phyloP scores from a whole-genome alignment of 2,113 vertebrate species.

The Halcyon malimbica region DNA sequence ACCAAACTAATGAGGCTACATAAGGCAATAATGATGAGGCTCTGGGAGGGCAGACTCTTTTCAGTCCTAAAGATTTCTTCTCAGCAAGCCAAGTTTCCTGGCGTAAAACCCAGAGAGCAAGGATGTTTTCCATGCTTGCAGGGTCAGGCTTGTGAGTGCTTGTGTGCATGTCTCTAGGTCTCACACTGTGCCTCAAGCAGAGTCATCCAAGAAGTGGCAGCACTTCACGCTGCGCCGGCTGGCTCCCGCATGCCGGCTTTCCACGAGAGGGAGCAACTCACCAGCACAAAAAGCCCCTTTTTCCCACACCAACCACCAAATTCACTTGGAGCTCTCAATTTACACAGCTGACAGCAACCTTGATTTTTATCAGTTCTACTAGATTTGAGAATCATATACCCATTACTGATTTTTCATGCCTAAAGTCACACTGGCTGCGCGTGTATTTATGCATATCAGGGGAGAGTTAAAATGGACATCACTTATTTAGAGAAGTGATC shows the following conservation, averaged over 20 bases:
- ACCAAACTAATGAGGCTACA: background rate
- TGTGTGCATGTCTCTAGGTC: background rate
- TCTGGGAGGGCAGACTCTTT: background rate
- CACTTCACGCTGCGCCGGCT: fast-evolving
- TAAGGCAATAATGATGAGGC: background rate
- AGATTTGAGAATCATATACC: conserved; percentile 66
- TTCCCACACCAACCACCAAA: conserved; percentile 40
- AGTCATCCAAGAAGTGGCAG: background rate
- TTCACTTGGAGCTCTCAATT: conserved; percentile 71
- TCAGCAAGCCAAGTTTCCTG: conserved; percentile 21
- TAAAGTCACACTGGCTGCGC: conserved; percentile 26
- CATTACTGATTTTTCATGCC: conserved; percentile 66
- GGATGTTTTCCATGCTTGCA: background rate
- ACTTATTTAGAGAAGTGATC: conserved; percentile 54
- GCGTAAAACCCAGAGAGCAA: background rate
- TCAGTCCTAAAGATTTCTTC: background rate
- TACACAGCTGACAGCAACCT: conserved; percentile 71
- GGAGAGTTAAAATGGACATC: conserved; percentile 45
- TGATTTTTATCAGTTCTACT: conserved; percentile 74
- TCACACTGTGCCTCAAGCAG: background rate
- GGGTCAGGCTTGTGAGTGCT: background rate
- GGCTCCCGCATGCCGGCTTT: background rate
- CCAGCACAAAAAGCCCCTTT: conserved; percentile 72
- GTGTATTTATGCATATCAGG: conserved; percentile 16
- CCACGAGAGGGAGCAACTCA: conserved; percentile 85